Evolutionary conservation across 2,797 vertebrate species (phyloP).

Genomic region (Artibeus jamaicensis): DNA sequence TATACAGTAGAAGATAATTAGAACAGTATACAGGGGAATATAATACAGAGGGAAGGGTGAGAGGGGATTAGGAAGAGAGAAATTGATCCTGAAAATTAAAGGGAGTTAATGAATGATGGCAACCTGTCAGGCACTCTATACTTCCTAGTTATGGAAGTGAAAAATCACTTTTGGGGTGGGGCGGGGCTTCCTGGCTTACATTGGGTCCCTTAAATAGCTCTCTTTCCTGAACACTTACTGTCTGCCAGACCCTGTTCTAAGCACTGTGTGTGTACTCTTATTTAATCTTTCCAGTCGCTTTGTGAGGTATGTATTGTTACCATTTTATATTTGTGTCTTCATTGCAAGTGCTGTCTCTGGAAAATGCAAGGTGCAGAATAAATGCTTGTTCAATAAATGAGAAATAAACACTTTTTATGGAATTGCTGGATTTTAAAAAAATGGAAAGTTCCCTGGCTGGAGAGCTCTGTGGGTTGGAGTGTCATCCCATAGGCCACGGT

Average conservation of each 20-base stretch:
- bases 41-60: background rate
- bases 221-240: background rate
- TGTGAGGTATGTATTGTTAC: background rate
- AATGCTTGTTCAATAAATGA: background rate
- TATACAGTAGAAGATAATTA: background rate
- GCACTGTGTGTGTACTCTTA: background rate
- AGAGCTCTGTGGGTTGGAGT: too few species aligned
- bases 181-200: background rate
- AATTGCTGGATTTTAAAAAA: background rate
- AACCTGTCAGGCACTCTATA: background rate
- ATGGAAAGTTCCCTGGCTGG: too few species aligned
- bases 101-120: background rate
- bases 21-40: background rate
- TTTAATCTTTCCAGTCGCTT: background rate
- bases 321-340: background rate
- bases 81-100: slow-evolving; percentile 1
- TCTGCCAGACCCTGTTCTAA: background rate
- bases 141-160: background rate
- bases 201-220: background rate
- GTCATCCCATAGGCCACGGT: too few species aligned
- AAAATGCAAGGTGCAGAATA: background rate
- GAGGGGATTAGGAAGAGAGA: background rate
- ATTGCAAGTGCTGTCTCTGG: background rate
- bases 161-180: background rate
- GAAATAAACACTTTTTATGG: background rate